These are phyloP conservation scores for Anguilla japonica DNA, from an alignment of 2,113 vertebrate genomes.

Conservation along the genomic window DNA sequence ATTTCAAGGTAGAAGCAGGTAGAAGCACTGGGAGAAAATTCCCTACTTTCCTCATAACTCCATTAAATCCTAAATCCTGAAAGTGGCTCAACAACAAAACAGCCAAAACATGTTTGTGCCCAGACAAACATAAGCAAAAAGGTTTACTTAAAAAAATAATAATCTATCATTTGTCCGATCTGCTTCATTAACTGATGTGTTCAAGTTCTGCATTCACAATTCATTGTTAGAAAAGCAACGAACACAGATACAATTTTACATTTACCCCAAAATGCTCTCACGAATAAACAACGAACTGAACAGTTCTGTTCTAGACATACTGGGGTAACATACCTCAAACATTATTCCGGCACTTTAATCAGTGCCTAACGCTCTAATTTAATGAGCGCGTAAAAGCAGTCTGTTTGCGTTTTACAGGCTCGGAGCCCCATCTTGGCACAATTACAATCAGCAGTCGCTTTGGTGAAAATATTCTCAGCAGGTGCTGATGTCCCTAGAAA, in stretches of 20 bases:
- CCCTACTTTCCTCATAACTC: too few relatives aligned
- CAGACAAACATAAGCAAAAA: too few relatives aligned
- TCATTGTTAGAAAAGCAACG: neutral
- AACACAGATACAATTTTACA: neutral
- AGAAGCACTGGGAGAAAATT: too few relatives aligned
- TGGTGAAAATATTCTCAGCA: slow-evolving; percentile 1
- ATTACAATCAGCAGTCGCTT: neutral
- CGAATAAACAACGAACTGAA: neutral
- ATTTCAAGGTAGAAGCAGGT: too few relatives aligned
- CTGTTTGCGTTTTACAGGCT: neutral
- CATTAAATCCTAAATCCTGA: too few relatives aligned
- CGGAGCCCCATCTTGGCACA: neutral
- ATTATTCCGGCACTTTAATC: slow-evolving; percentile 6
- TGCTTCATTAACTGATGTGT: neutral
- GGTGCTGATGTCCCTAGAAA: neutral
- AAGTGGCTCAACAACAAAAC: too few relatives aligned
- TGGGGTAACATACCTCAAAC: slow-evolving; percentile 2
- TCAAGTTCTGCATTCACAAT: neutral
- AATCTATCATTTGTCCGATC: too few relatives aligned
- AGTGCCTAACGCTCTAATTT: neutral
- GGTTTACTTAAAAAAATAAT: too few relatives aligned
- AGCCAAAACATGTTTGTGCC: too few relatives aligned
- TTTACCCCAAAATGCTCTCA: neutral
- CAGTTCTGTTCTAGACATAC: neutral
- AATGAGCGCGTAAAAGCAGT: neutral